Conservation (phyloP, 2,113 vertebrate species). For the Syngnathus scovelli region DNA sequence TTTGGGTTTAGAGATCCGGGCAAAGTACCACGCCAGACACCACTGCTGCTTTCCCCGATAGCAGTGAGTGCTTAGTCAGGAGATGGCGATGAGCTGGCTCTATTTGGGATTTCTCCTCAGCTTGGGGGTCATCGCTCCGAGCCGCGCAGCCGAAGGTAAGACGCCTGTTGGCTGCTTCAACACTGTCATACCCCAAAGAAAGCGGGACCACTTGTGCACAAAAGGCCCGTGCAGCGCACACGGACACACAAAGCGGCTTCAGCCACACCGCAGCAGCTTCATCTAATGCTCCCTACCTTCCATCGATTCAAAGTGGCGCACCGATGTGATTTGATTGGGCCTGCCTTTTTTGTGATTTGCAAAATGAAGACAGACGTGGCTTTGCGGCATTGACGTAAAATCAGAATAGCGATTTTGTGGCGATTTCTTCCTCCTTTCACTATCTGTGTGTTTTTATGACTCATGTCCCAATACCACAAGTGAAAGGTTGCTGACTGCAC, state of each 20-base stretch:
- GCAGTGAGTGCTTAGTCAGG: constrained; percentile 63
- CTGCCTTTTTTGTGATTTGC: not conserved
- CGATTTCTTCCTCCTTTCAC: not conserved
- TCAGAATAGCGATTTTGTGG: not conserved
- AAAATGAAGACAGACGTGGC: not conserved
- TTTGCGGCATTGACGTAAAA: not conserved
- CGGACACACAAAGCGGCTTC: not conserved
- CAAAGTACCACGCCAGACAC: constrained; percentile 45
- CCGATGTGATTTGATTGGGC: not conserved
- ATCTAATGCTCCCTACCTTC: not conserved
- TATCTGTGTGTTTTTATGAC: not conserved
- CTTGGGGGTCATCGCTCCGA: constrained; percentile 58
- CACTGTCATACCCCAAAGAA: constrained; percentile 41
- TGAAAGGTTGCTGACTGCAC: not conserved
- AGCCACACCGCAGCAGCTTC: constrained; percentile 9
- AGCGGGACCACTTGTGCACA: constrained; percentile 33
- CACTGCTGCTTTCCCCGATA: constrained; percentile 46
- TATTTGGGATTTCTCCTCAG: constrained; percentile 66
- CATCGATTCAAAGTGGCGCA: not conserved
- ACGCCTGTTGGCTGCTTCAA: constrained; percentile 41
- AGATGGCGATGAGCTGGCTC: constrained; percentile 68
- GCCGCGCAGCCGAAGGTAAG: constrained; percentile 68
- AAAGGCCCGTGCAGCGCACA: constrained; percentile 38
- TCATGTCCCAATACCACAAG: not conserved
- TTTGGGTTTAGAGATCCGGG: constrained; percentile 45